phyloP scores from a whole-genome alignment of 2,113 vertebrate genomes.

The Cromileptes altivelis region DNA sequence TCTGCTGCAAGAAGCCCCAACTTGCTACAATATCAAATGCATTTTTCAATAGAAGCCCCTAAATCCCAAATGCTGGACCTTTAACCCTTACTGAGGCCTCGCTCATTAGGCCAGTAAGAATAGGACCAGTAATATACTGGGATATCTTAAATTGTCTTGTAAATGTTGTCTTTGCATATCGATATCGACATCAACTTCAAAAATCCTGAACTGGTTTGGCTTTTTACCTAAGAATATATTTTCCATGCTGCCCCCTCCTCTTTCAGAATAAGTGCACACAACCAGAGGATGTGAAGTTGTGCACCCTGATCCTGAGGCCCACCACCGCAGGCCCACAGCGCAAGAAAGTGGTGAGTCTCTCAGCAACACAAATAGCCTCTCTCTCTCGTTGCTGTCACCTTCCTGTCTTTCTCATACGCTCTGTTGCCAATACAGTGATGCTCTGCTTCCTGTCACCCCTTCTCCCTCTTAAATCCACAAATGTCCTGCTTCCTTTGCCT shows the following conservation, averaged over 20 bases:
- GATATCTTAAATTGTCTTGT: background rate
- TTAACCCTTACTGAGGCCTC: no score
- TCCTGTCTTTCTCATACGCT: background rate
- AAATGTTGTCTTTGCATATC: background rate
- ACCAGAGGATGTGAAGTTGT: slow-evolving; percentile 86
- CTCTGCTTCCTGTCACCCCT: background rate
- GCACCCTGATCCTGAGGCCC: slow-evolving; percentile 81
- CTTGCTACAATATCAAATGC: no score
- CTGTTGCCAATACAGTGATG: background rate
- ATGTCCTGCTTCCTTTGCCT: background rate
- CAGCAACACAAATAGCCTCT: background rate
- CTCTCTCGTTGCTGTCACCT: background rate
- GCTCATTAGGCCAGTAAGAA: no score
- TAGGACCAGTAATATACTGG: background rate
- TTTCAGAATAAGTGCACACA: slow-evolving; percentile 85
- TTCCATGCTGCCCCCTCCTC: background rate
- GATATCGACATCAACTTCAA: background rate
- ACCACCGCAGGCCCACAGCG: slow-evolving; percentile 69
- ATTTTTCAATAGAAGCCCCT: no score
- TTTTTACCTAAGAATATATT: background rate
- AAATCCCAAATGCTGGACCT: no score
- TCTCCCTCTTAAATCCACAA: background rate
- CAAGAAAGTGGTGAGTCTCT: slow-evolving; percentile 83
- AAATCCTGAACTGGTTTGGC: background rate
- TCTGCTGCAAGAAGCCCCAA: no score